Evolutionary conservation across 2,888 invertebrate genomes (phyloP).

Genomic region (Sphaeridia pumilis): DNA sequence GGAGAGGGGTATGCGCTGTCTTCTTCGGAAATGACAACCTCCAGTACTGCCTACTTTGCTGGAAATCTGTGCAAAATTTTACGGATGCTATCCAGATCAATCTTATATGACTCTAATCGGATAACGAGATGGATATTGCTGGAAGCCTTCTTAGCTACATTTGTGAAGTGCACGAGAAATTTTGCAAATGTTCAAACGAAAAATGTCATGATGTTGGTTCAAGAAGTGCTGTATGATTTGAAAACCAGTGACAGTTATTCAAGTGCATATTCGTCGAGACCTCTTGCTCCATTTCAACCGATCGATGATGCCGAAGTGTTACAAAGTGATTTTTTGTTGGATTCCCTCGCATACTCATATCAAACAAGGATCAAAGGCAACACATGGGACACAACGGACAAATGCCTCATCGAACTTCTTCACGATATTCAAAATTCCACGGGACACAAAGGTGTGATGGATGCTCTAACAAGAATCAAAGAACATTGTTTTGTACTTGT

Average conservation of each 20-base stretch:
- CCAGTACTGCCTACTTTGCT: constrained; percentile 18
- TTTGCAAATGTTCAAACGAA: constrained; percentile 28
- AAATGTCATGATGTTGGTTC: constrained; percentile 21
- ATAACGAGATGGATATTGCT: constrained; percentile 25
- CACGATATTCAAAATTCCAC: constrained; percentile 53
- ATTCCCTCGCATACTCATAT: constrained; percentile 12
- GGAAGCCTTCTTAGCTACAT: constrained; percentile 20
- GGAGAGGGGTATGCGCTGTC: constrained; percentile 10
- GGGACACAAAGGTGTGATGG: constrained; percentile 48
- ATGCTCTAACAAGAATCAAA: constrained; percentile 44
- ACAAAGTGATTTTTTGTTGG: constrained; percentile 10
- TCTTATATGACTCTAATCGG: constrained; percentile 22
- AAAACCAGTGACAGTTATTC: constrained; percentile 15
- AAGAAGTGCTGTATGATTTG: constrained; percentile 20
- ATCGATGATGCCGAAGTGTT: constrained; percentile 12
- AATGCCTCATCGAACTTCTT: constrained; percentile 37
- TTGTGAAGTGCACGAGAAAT: constrained; percentile 21
- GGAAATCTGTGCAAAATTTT: constrained; percentile 23
- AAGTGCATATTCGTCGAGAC: constrained; percentile 12
- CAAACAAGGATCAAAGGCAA: constrained; percentile 9
- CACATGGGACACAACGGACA: constrained; percentile 11
- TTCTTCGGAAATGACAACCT: constrained; percentile 10
- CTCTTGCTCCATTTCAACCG: constrained; percentile 13
- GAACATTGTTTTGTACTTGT: constrained; percentile 40
- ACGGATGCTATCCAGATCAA: constrained; percentile 24